Percentiles rank a stretch among this genome's conserved stretches.
phyloP scores from a whole-genome alignment of 2,888 invertebrate species.

The Eueremaeus valkanovi region DNA sequence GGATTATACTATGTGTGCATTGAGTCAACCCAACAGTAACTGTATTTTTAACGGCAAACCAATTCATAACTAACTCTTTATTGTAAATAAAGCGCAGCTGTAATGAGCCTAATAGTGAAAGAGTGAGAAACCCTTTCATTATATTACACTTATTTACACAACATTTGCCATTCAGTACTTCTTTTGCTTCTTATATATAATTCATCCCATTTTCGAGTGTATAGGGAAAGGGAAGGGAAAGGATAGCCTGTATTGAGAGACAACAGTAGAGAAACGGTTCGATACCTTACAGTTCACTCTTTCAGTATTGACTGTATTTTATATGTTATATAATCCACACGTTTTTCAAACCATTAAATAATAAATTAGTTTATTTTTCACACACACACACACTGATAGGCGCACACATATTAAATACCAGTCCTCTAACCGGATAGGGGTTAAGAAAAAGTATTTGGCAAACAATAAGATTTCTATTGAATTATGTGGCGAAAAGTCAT shows the following conservation, averaged over 20 bases:
- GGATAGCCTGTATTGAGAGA: not conserved
- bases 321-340: not conserved
- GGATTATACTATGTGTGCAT: too few species aligned
- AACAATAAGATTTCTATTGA: conserved; percentile 6
- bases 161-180: not conserved
- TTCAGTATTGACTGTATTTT: not conserved
- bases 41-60: too few species aligned
- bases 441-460: not conserved
- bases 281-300: not conserved
- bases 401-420: too few species aligned
- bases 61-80: too few species aligned
- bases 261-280: not conserved
- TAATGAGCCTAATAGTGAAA: too few species aligned
- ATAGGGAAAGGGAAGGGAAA: too few species aligned
- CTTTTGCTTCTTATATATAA: not conserved
- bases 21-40: too few species aligned
- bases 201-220: not conserved
- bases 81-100: too few species aligned
- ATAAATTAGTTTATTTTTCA: conserved; percentile 14
- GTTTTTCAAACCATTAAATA: not conserved
- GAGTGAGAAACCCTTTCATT: not conserved
- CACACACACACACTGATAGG: not conserved
- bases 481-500: not conserved
- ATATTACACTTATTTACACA: not conserved
- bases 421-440: not conserved